phyloP scores from a whole-genome alignment of 2,888 invertebrate genomes.

The Matsumyia berberina region DNA sequence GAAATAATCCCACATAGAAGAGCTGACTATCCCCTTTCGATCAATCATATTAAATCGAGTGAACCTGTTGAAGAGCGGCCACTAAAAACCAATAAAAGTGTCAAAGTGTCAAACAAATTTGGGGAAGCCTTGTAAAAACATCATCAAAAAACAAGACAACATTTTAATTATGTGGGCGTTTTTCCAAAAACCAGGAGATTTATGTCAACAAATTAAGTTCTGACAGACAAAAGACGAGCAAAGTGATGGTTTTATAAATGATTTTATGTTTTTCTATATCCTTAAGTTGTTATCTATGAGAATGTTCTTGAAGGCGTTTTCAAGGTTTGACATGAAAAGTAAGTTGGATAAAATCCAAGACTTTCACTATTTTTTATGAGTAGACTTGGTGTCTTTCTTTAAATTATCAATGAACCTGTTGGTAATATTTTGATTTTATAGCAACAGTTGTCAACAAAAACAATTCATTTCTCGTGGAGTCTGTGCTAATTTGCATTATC shows the following conservation, averaged over 20 bases:
- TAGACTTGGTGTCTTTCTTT: neutral
- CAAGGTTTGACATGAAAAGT: conserved; percentile 9
- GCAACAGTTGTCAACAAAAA: neutral
- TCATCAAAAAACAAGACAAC: neutral
- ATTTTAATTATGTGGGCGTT: neutral
- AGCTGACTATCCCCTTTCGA: too few species aligned
- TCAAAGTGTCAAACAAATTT: neutral
- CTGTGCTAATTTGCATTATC: neutral
- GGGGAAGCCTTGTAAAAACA: neutral
- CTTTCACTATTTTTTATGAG: neutral
- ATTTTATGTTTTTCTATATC: neutral
- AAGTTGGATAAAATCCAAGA: conserved; percentile 20
- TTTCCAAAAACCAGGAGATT: neutral
- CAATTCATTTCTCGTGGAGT: neutral
- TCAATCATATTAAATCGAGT: too few species aligned
- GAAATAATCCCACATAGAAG: too few species aligned
- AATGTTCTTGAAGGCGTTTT: neutral
- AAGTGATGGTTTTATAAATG: neutral
- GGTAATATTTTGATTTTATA: conserved; percentile 2
- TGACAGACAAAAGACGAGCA: neutral
- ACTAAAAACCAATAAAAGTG: too few species aligned
- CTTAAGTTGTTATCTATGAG: neutral
- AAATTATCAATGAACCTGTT: conserved; percentile 26
- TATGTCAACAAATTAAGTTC: conserved; percentile 1
- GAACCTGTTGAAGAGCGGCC: too few species aligned